Evolutionary conservation across 2,113 vertebrate species (phyloP), one percentile per base, ranked within the genome.

Genomic region (Pomatorhinus ruficollis): DNA sequence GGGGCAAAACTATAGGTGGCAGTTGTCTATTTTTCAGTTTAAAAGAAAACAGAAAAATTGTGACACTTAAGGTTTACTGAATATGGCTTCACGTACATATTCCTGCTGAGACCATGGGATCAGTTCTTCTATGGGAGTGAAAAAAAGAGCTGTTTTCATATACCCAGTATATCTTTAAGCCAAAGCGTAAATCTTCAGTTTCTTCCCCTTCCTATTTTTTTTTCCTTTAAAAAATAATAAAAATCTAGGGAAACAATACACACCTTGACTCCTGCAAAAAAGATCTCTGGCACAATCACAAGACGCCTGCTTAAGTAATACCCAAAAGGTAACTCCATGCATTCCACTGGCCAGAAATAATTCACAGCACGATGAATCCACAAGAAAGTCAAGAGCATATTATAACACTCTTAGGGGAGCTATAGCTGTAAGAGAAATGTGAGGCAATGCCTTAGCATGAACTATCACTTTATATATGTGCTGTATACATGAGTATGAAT

Each of bases 211-310:
- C 27, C 15, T 88, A 16, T 71, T 33, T 23, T 39, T 64, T 70
- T 86, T 89, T 18, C 20, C 5, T 22, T 69, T 9, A 24, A 59
- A 64, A 70, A 83, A 88, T 64, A 40, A 31, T 18, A 75, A 82
- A 91, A 75, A 82, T 50, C 83, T 78, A 97, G 89, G 91, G 87
- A 97, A 97, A 97, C 95, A 97, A 96, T 97, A 93, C 68, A 97
- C 93, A 98, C 95, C 95, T 98, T 98, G 95, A 97, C 92, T 97
- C 83, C 95, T 97, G 95, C 77, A 97, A 95, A 98, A 97, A 92
- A 94, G 93, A 97, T 93, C 85, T 97, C 95, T 97, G 97, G 96
- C 96, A 98, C 97, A 98, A 97, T 97, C 95, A 80, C 96, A 94
- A 92, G 95, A 94, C 87, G 84, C 91, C 94, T 97, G 83, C 94